Percentiles rank a stretch among this genome's conserved stretches.
Evolutionary conservation across 2,888 invertebrate species (phyloP).

Genomic region (Lasioglossum calceatum): DNA sequence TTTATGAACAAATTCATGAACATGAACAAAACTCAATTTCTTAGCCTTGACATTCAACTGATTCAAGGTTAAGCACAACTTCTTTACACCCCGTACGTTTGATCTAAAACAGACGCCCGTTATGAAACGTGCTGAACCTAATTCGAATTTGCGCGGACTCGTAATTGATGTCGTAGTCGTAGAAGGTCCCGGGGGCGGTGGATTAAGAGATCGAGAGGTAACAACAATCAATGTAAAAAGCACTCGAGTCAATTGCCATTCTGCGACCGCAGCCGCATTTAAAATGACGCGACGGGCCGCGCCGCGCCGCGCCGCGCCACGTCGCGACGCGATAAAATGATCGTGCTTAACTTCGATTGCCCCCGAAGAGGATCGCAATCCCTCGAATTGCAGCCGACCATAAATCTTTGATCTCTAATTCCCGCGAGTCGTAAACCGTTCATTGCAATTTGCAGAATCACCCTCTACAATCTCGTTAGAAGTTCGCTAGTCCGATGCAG

Average conservation of each 20-base stretch:
- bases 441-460: background rate
- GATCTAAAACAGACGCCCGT: too few species aligned
- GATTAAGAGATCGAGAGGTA: background rate
- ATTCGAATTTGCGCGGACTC: background rate
- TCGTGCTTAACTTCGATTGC: conserved; percentile 37
- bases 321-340: conserved; percentile 36
- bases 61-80: too few species aligned
- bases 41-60: too few species aligned
- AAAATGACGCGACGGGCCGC: background rate
- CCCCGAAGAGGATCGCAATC: conserved; percentile 26
- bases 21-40: too few species aligned
- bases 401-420: conserved; percentile 49
- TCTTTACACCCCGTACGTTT: too few species aligned
- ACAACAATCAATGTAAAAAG: conserved; percentile 8
- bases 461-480: background rate
- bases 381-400: conserved; percentile 24
- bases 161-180: too few species aligned
- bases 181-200: background rate
- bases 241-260: conserved; percentile 6
- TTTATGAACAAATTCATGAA: too few species aligned
- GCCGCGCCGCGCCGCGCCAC: background rate
- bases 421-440: conserved; percentile 29
- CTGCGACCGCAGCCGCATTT: conserved; percentile 3
- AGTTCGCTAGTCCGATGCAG: background rate
- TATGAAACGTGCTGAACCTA: background rate